Evolutionary conservation across 2,888 invertebrate genomes (phyloP).

Genomic region (Quadroppia sp.): DNA sequence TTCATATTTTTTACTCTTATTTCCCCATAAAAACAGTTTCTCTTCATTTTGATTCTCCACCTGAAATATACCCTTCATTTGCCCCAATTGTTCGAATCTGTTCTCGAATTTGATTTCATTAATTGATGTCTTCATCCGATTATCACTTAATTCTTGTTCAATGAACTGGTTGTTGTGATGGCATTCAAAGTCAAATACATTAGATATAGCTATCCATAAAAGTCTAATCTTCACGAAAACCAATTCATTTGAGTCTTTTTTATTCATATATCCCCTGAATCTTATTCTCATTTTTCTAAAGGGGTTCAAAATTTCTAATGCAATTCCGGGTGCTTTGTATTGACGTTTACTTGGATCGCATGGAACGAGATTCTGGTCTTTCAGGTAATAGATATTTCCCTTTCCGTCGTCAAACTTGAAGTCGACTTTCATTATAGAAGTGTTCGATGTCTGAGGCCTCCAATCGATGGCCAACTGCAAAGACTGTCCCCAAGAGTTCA

Average conservation of each 20-base stretch:
- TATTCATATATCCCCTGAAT: constrained; percentile 31
- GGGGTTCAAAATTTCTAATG: constrained; percentile 14
- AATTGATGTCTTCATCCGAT: too few species aligned
- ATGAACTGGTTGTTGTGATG: not conserved
- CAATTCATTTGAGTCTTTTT: not conserved
- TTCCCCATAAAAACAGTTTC: constrained; percentile 31
- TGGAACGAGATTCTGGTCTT: not conserved
- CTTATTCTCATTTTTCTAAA: constrained; percentile 29
- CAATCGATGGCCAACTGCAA: constrained; percentile 14
- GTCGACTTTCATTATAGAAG: not conserved
- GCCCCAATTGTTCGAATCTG: constrained; percentile 23
- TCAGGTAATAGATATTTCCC: not conserved
- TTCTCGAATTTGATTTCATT: not conserved
- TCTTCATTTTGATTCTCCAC: not conserved
- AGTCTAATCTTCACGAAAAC: not conserved
- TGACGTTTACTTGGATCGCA: not conserved
- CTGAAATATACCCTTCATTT: constrained; percentile 16
- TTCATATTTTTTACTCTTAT: constrained; percentile 24
- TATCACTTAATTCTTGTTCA: not conserved
- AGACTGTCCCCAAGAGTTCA: constrained; percentile 12
- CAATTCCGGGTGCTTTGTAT: constrained; percentile 22
- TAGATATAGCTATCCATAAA: not conserved
- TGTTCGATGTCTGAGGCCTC: constrained; percentile 10
- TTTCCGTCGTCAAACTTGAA: constrained; percentile 22
- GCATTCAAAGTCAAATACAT: constrained; percentile 12